Evolutionary conservation across 2,797 vertebrate species (phyloP).

Genomic region (Sternarchorhynchus goeldii): DNA sequence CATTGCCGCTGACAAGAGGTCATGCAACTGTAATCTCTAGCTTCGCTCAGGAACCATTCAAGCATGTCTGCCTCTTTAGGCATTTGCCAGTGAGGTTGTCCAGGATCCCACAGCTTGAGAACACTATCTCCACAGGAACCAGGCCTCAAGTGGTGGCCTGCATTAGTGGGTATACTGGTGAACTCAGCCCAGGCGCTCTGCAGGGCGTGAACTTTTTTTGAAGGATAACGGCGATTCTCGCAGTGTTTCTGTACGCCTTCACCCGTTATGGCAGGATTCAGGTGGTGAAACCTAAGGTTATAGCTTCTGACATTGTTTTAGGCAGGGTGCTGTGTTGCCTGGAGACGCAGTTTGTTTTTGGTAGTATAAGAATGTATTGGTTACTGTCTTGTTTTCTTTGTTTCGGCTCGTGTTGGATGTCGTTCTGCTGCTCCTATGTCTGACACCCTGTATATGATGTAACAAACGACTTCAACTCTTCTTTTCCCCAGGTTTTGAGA

Average conservation of each 20-base stretch:
- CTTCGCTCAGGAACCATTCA: neutral
- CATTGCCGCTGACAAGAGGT: too few species aligned
- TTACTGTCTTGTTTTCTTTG: too few species aligned
- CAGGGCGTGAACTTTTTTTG: neutral
- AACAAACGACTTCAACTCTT: neutral
- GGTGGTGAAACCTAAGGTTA: too few species aligned
- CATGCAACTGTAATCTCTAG: neutral
- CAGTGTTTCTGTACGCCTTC: too few species aligned
- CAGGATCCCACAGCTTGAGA: slow-evolving; percentile 3
- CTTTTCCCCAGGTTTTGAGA: slow-evolving; percentile 80
- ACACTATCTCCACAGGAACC: neutral
- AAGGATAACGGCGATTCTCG: too few species aligned
- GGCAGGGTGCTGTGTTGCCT: too few species aligned
- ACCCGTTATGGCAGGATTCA: too few species aligned
- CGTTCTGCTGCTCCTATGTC: neutral
- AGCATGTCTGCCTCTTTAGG: neutral
- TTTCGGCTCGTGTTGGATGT: too few species aligned
- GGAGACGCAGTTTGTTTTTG: too few species aligned
- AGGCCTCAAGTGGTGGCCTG: slow-evolving; percentile 13
- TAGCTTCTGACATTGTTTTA: too few species aligned
- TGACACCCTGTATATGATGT: neutral
- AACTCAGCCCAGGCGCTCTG: neutral
- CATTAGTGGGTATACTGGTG: slow-evolving; percentile 4
- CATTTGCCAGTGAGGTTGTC: slow-evolving; percentile 22
- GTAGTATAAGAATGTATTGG: too few species aligned